Evolutionary conservation across 2,113 vertebrate genomes (phyloP), one percentile per base, ranked within the genome.

Genomic region (Anguilla rostrata): DNA sequence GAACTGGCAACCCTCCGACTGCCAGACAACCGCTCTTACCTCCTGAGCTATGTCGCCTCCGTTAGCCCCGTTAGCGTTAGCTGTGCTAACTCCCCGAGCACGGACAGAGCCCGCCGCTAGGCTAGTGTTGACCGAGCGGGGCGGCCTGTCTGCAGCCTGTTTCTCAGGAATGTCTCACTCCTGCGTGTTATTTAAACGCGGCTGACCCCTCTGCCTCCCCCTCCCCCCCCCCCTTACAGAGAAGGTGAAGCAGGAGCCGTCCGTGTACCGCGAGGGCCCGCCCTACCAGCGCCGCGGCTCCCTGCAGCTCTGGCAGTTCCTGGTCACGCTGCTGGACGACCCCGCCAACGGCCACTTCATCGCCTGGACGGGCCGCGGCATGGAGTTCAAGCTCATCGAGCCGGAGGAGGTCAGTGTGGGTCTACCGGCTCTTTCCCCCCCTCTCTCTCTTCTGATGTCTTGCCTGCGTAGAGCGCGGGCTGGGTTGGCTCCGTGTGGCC

Each of bases 331-430:
- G 39, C 95, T 99, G 43, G 98, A 99, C 0, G 98, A 99, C 91
- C 98, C 98, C 0, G 96, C 97, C 86, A 99, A 99, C 0, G 96
- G 97, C 0, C 98, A 99, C 92, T 99, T 99, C 94, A 99, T 99
- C 0, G 97, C 98, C 56, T 99, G 98, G 98, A 99, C 98, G 0
- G 98, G 98, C 40, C 96, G 98, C 1, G 98, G 98, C 91, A 99
- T 99, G 98, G 98, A 99, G 90, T 99, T 99, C 94, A 99, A 99
- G 89, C 96, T 99, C 85, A 99, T 99, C 0, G 98, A 99, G 90
- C 98, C 98, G 0, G 98, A 99, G 85, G 98, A 99, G 97, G 98
- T 99, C 40, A 78, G 93, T 53, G 7, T 46, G 49, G 4, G 43
- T 2, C 43, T 46, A 9, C 9, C 1, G 34, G 34, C 34, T 34